Percentiles rank a stretch among this genome's conserved stretches.
Evolutionary conservation across 37 sponge, comb jelly and placozoan species (phyloP).

Genomic region (Halisarca cf. caerulea): DNA sequence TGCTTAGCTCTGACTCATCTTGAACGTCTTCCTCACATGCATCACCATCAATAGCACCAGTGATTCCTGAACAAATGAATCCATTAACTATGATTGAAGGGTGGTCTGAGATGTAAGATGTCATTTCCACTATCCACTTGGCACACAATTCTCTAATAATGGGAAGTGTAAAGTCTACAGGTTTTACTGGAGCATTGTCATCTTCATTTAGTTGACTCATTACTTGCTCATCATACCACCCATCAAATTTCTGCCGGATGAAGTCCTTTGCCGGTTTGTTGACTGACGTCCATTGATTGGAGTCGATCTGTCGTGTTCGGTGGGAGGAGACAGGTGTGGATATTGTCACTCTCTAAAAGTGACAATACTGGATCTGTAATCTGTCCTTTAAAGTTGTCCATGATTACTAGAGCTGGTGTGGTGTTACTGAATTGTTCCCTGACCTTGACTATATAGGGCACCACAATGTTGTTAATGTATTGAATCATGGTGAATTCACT

Average conservation of each 20-base stretch:
- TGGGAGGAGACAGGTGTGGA: slow-evolving; percentile 14
- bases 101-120: neutral
- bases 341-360: slow-evolving; percentile 18
- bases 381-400: slow-evolving; percentile 28
- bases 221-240: slow-evolving; percentile 27
- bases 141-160: neutral
- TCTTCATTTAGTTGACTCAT: neutral
- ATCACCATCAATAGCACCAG: slow-evolving; percentile 22
- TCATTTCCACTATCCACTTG: slow-evolving; percentile 21
- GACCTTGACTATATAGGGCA: slow-evolving; percentile 2
- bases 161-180: neutral
- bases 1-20: neutral
- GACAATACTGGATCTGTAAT: neutral
- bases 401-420: neutral
- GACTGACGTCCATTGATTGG: slow-evolving; percentile 36
- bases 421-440: neutral
- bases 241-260: neutral
- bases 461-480: slow-evolving; percentile 25
- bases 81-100: slow-evolving; percentile 30
- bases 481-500: slow-evolving; percentile 35
- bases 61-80: slow-evolving; percentile 21
- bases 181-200: neutral
- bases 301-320: slow-evolving; percentile 30
- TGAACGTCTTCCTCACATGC: neutral
- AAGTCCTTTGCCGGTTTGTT: slow-evolving; percentile 39